Conservation (phyloP, 2,888 invertebrate species). For the Nomada lathburiana region DNA sequence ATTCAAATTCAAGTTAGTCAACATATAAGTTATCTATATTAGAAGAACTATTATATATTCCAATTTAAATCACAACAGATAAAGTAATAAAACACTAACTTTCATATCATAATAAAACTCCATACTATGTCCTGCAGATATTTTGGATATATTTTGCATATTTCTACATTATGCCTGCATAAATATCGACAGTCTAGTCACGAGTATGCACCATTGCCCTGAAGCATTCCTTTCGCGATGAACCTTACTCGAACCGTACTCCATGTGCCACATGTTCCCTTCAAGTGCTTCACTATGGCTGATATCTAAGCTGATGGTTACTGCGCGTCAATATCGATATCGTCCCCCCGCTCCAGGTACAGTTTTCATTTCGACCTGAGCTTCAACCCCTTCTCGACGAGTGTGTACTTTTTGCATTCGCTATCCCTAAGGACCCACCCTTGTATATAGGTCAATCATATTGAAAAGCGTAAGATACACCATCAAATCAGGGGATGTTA, state of each 20-base stretch:
- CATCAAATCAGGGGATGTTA: constrained; percentile 7
- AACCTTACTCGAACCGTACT: constrained; percentile 56
- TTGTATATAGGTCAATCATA: constrained; percentile 38
- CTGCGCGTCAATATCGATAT: constrained; percentile 65
- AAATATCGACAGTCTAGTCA: no score
- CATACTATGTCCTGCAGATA: no score
- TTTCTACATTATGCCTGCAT: no score
- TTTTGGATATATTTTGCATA: no score
- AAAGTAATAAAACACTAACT: no score
- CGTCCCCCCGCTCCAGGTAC: constrained; percentile 46
- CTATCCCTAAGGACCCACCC: constrained; percentile 20
- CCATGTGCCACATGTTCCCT: constrained; percentile 68
- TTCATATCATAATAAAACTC: no score
- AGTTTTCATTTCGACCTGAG: constrained; percentile 42
- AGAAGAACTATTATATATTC: no score
- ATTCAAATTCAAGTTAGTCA: no score
- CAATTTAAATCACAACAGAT: no score
- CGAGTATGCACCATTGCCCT: no score
- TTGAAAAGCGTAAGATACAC: constrained; percentile 42
- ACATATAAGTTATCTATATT: no score
- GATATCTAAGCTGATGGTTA: constrained; percentile 60
- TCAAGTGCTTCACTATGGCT: constrained; percentile 57
- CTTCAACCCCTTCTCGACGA: constrained; percentile 27
- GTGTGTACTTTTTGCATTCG: constrained; percentile 9
- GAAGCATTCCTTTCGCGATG: constrained; percentile 8